Evolutionary conservation across 2,797 vertebrate genomes (phyloP).

Genomic region (Macrochelys suwanniensis): DNA sequence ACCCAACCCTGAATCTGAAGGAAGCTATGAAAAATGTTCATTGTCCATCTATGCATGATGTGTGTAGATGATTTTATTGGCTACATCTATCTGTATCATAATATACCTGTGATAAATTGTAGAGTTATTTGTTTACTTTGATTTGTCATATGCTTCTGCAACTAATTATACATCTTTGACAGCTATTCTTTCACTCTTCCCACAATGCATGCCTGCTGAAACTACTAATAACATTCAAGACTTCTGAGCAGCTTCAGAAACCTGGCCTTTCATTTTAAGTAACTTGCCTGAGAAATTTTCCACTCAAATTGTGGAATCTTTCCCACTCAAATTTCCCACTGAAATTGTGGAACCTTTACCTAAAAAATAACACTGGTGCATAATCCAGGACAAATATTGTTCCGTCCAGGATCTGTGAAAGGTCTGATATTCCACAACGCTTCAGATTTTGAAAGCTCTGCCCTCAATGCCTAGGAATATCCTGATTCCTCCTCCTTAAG

Average conservation of each 20-base stretch:
- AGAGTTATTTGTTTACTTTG: background rate
- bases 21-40: background rate
- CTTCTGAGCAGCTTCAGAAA: background rate
- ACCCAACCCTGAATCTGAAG: background rate
- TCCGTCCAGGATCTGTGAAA: background rate
- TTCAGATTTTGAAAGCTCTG: background rate
- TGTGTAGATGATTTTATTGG: background rate
- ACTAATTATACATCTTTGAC: background rate
- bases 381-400: background rate
- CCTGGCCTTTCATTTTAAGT: background rate
- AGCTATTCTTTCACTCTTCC: background rate
- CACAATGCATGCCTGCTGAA: background rate
- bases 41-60: background rate
- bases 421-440: background rate
- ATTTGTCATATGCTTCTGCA: background rate
- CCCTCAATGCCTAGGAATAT: too few relatives aligned
- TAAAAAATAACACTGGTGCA: background rate
- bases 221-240: background rate
- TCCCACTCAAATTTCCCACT: background rate
- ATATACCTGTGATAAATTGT: background rate
- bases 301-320: background rate
- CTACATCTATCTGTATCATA: background rate
- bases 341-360: background rate
- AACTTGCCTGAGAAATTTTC: background rate
- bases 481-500: too few relatives aligned